Evolutionary conservation across 2,888 invertebrate species (phyloP), one percentile per base, ranked within the genome.

Genomic region (Beris morrisii): DNA sequence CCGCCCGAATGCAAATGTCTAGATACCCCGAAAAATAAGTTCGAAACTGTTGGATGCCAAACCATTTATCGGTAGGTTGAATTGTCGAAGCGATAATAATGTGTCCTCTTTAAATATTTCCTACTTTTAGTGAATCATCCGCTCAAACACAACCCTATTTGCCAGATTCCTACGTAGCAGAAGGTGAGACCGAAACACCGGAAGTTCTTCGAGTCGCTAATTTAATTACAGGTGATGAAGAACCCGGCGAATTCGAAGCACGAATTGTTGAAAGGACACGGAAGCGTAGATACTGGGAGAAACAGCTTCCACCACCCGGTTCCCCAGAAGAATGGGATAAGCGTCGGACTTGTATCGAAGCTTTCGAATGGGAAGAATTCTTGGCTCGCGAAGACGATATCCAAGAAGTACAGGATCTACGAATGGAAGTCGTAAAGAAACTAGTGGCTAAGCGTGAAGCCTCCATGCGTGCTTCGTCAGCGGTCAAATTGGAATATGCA

Each of bases 341-440:
- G 58, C 81, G 88, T 4, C 82, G 85, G 12, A 82, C 81, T n/a
- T 86, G 92, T 73, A 84, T 93, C 70, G 86, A 86, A 57, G 89
- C 91, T n/a, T 85, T 94, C 70, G 93, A 93, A 78, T 85, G 88
- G 68, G 89, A 92, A 72, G 89, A 93, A 74, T 94, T 93, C 93
- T 84, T 89, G 9, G 88, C 90, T 64, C 84, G 93, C 68, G 93
- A 94, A 76, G 85, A 88, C 85, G 88, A 90, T 76, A 88, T 92
- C 69, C 86, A 89, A 73, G 87, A 87, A 69, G 85, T 90, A 13
- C 88, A 91, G 76, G 84, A 86, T 72, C 81, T 88, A 38, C 84
- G 91, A 0, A 77, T 91, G 72, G 84, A 88, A 67, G 72, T 79
- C 0, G 76, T 81, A 0, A 72, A 75, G 52, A 73, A 72, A 2